These are phyloP conservation scores for Dendropsophus ebraccatus DNA, from an alignment of 2,113 vertebrate species.

Conservation along the genomic window DNA sequence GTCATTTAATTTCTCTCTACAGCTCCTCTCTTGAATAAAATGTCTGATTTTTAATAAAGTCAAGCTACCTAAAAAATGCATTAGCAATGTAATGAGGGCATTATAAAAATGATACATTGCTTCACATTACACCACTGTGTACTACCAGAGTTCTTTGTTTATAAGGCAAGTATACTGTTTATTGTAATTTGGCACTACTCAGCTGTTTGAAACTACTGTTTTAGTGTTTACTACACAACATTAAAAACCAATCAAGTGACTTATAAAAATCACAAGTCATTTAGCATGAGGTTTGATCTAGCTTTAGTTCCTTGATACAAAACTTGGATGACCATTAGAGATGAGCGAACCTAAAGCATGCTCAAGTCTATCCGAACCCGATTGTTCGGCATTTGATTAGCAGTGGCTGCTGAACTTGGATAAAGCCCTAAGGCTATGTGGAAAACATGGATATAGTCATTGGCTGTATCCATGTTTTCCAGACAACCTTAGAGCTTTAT, in stretches of 20 bases:
- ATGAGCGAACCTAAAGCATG: too few species aligned
- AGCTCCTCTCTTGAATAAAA: not conserved
- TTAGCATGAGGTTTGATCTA: not conserved
- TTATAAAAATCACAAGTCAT: not conserved
- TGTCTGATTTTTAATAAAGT: slow-evolving; percentile 3
- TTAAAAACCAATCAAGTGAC: not conserved
- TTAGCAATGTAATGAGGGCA: slow-evolving; percentile 1
- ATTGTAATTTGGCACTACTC: not conserved
- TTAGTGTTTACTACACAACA: not conserved
- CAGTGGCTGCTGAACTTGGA: too few species aligned
- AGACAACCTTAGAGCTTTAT: too few species aligned
- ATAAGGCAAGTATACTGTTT: not conserved
- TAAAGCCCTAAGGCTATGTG: too few species aligned
- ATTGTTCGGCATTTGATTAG: too few species aligned
- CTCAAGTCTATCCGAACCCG: too few species aligned
- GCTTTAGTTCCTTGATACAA: not conserved
- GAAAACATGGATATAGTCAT: too few species aligned
- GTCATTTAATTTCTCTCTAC: not conserved
- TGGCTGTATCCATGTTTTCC: too few species aligned
- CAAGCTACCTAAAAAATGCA: slow-evolving; percentile 4
- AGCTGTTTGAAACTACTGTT: too few species aligned
- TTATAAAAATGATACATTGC: not conserved
- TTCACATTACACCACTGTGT: not conserved
- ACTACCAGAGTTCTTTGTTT: slow-evolving; percentile 4
- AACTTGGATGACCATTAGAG: not conserved